phyloP scores from a whole-genome alignment of 2,888 invertebrate species.

The Nomada lathburiana region DNA sequence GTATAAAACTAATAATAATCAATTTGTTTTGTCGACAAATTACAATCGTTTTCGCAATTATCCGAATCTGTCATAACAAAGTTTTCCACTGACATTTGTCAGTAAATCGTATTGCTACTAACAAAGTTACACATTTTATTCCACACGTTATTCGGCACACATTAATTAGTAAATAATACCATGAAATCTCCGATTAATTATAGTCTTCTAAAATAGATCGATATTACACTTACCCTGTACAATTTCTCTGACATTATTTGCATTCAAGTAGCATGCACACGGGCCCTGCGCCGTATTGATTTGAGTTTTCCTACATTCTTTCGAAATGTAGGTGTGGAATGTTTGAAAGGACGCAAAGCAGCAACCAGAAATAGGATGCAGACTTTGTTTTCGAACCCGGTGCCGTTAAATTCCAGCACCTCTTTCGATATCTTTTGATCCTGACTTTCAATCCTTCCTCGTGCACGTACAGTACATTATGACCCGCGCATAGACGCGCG shows the following conservation, averaged over 20 bases:
- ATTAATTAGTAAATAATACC: too few relatives aligned
- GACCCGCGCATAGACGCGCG: background rate
- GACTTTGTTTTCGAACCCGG: conserved; percentile 31
- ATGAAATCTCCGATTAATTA: too few relatives aligned
- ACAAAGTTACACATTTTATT: too few relatives aligned
- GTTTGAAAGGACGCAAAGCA: background rate
- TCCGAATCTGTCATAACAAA: too few relatives aligned
- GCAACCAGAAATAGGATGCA: conserved; percentile 4
- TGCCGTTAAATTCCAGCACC: conserved; percentile 17
- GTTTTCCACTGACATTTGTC: too few relatives aligned
- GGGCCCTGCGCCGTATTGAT: background rate
- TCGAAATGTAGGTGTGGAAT: background rate
- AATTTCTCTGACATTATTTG: background rate
- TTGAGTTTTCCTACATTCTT: background rate
- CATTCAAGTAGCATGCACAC: background rate
- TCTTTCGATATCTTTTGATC: conserved; percentile 37
- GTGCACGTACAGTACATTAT: background rate
- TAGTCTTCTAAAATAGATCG: background rate
- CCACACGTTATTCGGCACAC: too few relatives aligned
- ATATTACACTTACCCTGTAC: background rate
- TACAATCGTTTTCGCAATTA: too few relatives aligned
- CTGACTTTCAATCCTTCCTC: conserved; percentile 7
- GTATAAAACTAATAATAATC: too few relatives aligned
- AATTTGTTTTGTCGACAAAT: too few relatives aligned
- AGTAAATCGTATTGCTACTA: too few relatives aligned